Conservation (phyloP, 1,140 invertebrate genomes). For the Tetragnatha versicolor region DNA sequence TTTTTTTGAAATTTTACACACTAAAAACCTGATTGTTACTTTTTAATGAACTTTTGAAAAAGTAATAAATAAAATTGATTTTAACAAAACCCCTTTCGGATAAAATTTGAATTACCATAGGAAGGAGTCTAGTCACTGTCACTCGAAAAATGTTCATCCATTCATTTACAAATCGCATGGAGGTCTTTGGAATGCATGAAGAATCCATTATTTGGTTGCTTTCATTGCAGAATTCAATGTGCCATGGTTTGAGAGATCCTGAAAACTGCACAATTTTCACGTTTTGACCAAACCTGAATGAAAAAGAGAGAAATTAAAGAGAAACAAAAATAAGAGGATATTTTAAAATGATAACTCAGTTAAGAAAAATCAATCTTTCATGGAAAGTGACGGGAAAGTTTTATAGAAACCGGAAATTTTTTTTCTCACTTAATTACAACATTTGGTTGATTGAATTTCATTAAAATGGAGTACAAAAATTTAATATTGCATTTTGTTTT, state of each 20-base stretch:
- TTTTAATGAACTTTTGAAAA: too few species aligned
- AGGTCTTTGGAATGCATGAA: background rate
- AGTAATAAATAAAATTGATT: too few species aligned
- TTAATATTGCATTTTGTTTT: too few species aligned
- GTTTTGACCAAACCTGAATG: constrained; percentile 81
- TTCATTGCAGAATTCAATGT: constrained; percentile 82
- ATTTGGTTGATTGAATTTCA: too few species aligned
- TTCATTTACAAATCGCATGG: constrained; percentile 56
- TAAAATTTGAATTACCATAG: constrained; percentile 57
- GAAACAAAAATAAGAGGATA: background rate
- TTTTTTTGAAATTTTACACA: too few species aligned
- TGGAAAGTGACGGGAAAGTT: too few species aligned
- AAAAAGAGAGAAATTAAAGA: background rate
- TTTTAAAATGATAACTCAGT: too few species aligned
- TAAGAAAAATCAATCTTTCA: too few species aligned
- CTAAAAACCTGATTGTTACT: too few species aligned
- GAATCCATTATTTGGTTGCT: constrained; percentile 70
- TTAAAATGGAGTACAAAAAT: too few species aligned
- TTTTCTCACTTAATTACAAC: too few species aligned
- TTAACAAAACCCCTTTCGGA: background rate
- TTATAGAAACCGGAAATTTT: too few species aligned
- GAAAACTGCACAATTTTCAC: constrained; percentile 99
- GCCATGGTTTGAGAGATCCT: constrained; percentile 96
- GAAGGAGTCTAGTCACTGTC: constrained; percentile 61
- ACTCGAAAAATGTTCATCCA: constrained; percentile 66